Base-by-base conservation (phyloP, 2,113 vertebrate species). In the Dissostichus mawsoni region DNA sequence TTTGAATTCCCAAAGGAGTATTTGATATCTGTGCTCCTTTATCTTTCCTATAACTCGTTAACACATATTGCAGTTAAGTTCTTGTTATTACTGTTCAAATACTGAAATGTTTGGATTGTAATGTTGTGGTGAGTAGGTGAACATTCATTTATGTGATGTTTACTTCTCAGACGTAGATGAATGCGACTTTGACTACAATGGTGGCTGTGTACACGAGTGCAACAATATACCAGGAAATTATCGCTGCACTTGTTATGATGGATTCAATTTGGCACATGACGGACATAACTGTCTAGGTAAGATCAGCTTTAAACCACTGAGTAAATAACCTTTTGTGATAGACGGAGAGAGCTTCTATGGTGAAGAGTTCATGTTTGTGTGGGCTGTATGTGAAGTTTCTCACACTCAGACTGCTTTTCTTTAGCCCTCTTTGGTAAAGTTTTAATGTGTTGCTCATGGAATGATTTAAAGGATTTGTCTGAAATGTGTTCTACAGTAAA, bases 211-310 rank as follows among this genome's bases (percentile, higher is more conserved):
- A 76, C 98, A 99, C 0, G 97, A 99, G 88, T 99, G 98, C 91
- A 96, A 96, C 94, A 99, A 99, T 90, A 98, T 99, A 83, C 97
- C 97, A 14, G 98, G 98, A 52, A 99, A 99, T 94, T 99, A 99
- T 82, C 97, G 96, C 89, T 99, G 98, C 84, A 96, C 96, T 89
- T 99, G 98, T 92, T 96, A 97, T 2, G 98, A 99, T 76, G 98
- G 98, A 57, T 99, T 99, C 91, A 95, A 96, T 95, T 91, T 99
- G 95, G 97, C 97, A 64, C 96, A 98, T 1, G 97, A 99, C 36
- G 98, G 98, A 82, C 98, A 98, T 90, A 98, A 99, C 91, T 99
- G 98, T 92, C 93, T 98, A n/a, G 98, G 98, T 99, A 95, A 97
- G 96, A 81, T 78, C 56, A 8, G 1, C 63, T 76, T 53, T 76